Percentiles rank a stretch among this genome's conserved stretches.
phyloP scores from a whole-genome alignment of 2,888 invertebrate species.

The Cyaniris semiargus region DNA sequence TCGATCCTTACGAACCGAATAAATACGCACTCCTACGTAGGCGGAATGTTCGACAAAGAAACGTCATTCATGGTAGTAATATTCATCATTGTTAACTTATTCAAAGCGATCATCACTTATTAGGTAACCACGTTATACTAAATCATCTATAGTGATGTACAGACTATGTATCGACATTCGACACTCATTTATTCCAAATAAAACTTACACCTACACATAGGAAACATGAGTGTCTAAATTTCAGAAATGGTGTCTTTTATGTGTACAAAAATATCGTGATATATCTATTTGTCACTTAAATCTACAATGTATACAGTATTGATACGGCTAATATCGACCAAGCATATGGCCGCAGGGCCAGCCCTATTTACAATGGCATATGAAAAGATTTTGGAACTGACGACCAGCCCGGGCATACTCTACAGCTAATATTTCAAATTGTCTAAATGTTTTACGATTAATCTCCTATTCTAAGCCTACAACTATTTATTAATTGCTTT shows the following conservation, averaged over 20 bases:
- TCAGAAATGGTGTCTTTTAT: conserved; percentile 42
- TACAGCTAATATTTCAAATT: neutral
- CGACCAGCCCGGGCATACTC: neutral
- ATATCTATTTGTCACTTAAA: conserved; percentile 42
- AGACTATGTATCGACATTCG: neutral
- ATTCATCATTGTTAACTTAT: conserved; percentile 17
- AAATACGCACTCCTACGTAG: conserved; percentile 59
- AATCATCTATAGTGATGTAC: conserved; percentile 10
- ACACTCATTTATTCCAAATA: neutral
- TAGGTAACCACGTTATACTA: conserved; percentile 15
- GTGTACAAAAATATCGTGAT: conserved; percentile 74
- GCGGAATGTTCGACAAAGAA: conserved; percentile 50
- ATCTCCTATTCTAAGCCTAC: conserved; percentile 1
- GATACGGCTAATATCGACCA: neutral
- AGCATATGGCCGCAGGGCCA: conserved; percentile 5
- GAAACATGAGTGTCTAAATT: neutral
- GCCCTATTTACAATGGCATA: conserved; percentile 26
- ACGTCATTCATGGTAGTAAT: conserved; percentile 18
- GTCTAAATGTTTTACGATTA: conserved; percentile 14
- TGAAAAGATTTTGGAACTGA: neutral
- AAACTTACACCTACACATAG: neutral
- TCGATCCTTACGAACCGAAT: conserved; percentile 36
- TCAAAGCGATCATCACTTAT: conserved; percentile 5
- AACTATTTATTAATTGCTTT: neutral
- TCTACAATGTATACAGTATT: conserved; percentile 49